Percentiles rank a stretch among this genome's conserved stretches.
phyloP scores from a whole-genome alignment of 2,888 invertebrate genomes.

The Eumacrocentrus americanus region DNA sequence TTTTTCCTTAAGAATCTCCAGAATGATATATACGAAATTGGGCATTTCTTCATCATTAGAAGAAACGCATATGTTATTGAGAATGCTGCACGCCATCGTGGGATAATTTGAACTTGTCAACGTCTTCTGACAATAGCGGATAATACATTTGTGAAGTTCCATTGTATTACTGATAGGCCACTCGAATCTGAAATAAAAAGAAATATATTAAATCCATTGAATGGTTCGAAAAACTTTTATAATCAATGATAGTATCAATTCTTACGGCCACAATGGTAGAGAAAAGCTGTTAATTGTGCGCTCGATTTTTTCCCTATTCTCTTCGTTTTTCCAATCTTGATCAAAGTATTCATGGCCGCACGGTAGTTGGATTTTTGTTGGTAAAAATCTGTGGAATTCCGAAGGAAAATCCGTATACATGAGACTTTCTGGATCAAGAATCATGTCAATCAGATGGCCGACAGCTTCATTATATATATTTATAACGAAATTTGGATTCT shows the following conservation, averaged over 20 bases:
- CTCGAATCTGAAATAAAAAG: conserved; percentile 41
- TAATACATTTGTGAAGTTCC: conserved; percentile 43
- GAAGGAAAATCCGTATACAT: conserved; percentile 71
- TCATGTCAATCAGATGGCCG: conserved; percentile 66
- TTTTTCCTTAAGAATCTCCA: conserved; percentile 50
- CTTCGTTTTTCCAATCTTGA: conserved; percentile 65
- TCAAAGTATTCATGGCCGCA: conserved; percentile 74
- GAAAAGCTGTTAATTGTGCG: conserved; percentile 65
- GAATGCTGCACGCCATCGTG: conserved; percentile 41
- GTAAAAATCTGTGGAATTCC: conserved; percentile 66
- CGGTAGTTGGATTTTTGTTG: conserved; percentile 66
- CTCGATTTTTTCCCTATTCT: conserved; percentile 64
- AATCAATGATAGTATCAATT: conserved; percentile 9
- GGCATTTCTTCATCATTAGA: conserved; percentile 35
- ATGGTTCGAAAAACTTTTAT: background rate
- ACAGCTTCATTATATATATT: conserved; percentile 73
- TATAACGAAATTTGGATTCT: conserved; percentile 67
- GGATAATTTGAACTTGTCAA: conserved; percentile 41
- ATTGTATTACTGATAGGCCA: conserved; percentile 52
- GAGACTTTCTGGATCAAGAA: conserved; percentile 67
- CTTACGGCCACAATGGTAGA: conserved; percentile 64
- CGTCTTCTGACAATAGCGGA: conserved; percentile 45
- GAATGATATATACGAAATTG: conserved; percentile 49
- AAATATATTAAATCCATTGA: conserved; percentile 4
- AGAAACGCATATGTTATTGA: conserved; percentile 46